These are phyloP conservation scores for Pelecanus crispus DNA, from an alignment of 2,113 vertebrate genomes.

Conservation along the genomic window DNA sequence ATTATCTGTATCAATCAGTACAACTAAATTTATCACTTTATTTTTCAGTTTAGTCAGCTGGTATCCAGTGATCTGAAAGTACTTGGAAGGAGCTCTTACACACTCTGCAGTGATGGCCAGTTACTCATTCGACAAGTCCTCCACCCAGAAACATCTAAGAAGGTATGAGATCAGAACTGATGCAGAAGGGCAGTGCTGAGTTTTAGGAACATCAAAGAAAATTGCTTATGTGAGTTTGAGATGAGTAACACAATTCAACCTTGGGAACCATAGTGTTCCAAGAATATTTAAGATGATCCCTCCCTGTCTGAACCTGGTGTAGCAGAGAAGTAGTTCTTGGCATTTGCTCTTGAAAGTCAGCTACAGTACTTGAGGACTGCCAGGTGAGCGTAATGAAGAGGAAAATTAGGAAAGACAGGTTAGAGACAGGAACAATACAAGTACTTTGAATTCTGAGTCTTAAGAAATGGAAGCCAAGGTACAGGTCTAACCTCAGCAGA, in stretches of 20 bases:
- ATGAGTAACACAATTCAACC: background rate
- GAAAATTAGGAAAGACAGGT: background rate
- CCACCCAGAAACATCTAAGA: slow-evolving; percentile 93
- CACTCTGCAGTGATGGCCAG: slow-evolving; percentile 88
- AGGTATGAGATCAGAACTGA: slow-evolving; percentile 72
- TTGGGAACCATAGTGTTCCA: background rate
- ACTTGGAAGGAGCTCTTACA: slow-evolving; percentile 84
- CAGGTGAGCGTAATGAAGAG: background rate
- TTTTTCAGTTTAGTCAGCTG: slow-evolving; percentile 85
- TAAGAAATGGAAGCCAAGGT: background rate
- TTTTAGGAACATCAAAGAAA: background rate
- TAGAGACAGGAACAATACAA: background rate
- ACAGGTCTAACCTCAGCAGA: background rate
- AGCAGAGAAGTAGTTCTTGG: background rate
- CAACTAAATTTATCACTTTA: background rate
- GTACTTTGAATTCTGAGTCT: background rate
- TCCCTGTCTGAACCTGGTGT: background rate
- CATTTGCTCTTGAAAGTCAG: background rate
- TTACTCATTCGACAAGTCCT: slow-evolving; percentile 89
- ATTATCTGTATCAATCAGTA: background rate
- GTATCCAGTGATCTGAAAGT: slow-evolving; percentile 86
- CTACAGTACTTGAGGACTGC: background rate
- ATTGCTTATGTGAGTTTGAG: background rate
- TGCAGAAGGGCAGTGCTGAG: background rate
- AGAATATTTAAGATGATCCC: background rate